Base-by-base conservation (phyloP, 1,140 invertebrate species). In the Acyrthosiphon pisum region DNA sequence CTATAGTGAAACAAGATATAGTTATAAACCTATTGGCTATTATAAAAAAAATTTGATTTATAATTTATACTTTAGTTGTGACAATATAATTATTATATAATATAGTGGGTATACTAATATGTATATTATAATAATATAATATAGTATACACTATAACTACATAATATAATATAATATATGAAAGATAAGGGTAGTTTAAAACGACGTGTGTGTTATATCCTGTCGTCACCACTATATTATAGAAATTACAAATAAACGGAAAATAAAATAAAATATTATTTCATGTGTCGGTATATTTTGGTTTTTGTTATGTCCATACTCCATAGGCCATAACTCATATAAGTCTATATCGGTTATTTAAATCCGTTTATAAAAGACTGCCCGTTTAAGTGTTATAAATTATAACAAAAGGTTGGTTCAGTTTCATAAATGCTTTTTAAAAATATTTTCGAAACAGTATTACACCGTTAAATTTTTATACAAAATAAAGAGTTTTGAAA, bases 261-360 rank as follows among this genome's bases (percentile, higher is more conserved):
- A 76, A 76, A 76, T 76, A 76, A 76, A 76, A 76, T n/a, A 35
- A n/a, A n/a, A 76, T 76, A n/a, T 68, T n/a, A 68, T 76, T 53
- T 53, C 20, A 50, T 50, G 30, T n/a, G 60, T 76, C 30, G 30
- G 60, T 76, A 35, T 76, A n/a, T 76, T 76, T 76, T 76, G 60
- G 60, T 20, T 76, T 76, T n/a, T 76, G 30, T 76, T 76, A 76
- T n/a, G n/a, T 0, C 60, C 60, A 68, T 30, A 30, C 18, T 0
- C 60, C 60, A 68, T 30, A 30, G 11, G 30, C 4, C 60, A 68
- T 68, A 68, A n/a, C 30, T 68, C 30, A 68, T 68, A n/a, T 68
- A 68, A 68, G 3, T 30, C 60, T 30, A 14, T n/a, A 53, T 76
- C 6, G 30, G 18, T 4, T 76, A 76, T 20, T n/a, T 68, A 68